Evolutionary conservation across 2,113 vertebrate genomes (phyloP), one percentile per base, ranked within the genome.

Genomic region (Suricata suricatta): DNA sequence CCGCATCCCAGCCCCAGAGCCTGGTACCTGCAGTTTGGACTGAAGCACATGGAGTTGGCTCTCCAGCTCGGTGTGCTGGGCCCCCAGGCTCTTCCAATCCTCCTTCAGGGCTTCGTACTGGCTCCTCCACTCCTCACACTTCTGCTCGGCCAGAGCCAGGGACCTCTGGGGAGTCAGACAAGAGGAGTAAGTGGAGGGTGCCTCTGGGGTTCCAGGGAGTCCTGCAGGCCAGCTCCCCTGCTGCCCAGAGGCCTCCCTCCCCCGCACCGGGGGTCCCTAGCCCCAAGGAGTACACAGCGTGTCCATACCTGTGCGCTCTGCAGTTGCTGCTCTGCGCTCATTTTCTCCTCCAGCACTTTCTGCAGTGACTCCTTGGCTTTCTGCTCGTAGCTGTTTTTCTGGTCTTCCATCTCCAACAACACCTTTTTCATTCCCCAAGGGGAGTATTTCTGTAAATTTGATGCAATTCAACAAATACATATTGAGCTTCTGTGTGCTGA

Each of bases 401-500:
- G 99, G 95, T 99, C 99, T 98, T 99, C 99, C 99, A 99, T 99
- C 96, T 99, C 99, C 74, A 99, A 44, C 80, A 99, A 93, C 76
- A 99, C 98, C 95, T 99, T 99, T 97, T 99, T 99, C 98, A 99
- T 76, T 33, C 98, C 98, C 98, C 99, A 99, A 97, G 98, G 99
- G 97, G 97, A 99, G 98, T 98, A 98, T 87, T 96, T 99, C 99
- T 99, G 97, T 16, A 97, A 96, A 97, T 63, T 47, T 57, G 64
- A 77, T 35, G 47, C 74, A 93, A 76, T 86, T 93, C 83, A 96
- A 84, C 89, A 92, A 72, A 82, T 31, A 60, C 31, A 50, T 35
- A 31, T 16, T 72, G 74, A 97, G 14, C 29, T 47, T 31, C 38
- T 11, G 16, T 57, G 27, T 60, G 54, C 64, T 50, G 16, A 5